These are phyloP conservation scores for Dynastes tityus DNA, from an alignment of 2,888 invertebrate genomes.

Conservation along the genomic window DNA sequence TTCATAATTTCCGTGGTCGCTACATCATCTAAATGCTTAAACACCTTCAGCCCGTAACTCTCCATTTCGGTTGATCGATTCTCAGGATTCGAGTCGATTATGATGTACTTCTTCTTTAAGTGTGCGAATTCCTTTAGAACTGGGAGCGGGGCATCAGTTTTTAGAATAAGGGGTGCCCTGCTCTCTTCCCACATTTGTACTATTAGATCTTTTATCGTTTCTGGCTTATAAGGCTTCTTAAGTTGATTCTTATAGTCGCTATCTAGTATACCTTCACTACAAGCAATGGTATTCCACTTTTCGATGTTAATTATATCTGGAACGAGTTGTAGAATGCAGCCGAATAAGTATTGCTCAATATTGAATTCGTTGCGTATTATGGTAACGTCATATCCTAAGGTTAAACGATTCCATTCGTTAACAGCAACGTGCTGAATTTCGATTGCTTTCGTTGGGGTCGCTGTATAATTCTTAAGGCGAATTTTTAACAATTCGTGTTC, in stretches of 20 bases:
- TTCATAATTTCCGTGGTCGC: not conserved
- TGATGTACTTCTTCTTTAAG: not conserved
- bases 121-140: not conserved
- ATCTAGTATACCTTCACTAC: not conserved
- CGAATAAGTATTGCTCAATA: not conserved
- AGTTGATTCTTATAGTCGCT: not conserved
- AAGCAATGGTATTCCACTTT: not conserved
- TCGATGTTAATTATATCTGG: not conserved
- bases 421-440: not conserved
- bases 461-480: not conserved
- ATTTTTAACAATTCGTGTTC: constrained; percentile 6
- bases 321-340: not conserved
- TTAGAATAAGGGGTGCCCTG: not conserved
- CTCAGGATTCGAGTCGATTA: not conserved
- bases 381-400: not conserved
- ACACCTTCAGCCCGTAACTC: not conserved
- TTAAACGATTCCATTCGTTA: not conserved
- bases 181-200: not conserved
- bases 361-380: not conserved
- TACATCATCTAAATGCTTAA: not conserved
- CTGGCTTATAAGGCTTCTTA: not conserved
- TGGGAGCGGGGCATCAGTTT: not conserved
- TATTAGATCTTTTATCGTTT: not conserved
- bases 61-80: not conserved
- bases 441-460: not conserved